Conservation (phyloP, 2,113 vertebrate genomes). For the Corydoras sp. region DNA sequence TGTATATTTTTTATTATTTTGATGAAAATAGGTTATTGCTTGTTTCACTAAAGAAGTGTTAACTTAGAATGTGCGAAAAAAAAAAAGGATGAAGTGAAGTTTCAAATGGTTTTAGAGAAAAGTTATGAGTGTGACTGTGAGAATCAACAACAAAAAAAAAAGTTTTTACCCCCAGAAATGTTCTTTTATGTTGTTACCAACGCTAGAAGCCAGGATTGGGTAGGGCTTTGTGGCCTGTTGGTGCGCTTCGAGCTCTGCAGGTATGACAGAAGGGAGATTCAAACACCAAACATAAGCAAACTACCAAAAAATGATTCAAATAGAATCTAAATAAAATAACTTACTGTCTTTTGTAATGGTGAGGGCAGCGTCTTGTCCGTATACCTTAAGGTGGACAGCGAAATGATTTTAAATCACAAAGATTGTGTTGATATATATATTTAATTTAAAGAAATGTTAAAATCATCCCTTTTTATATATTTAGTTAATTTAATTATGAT, state of each 20-base stretch:
- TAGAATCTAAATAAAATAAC: slow-evolving; percentile 8
- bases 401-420: neutral
- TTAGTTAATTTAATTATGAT: too few species aligned
- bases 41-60: too few species aligned
- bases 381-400: slow-evolving; percentile 43
- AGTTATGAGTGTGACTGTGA: neutral
- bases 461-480: too few species aligned
- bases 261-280: neutral
- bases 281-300: neutral
- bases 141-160: neutral
- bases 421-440: neutral
- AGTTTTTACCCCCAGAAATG: too few species aligned
- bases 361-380: slow-evolving; percentile 66
- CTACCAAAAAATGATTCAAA: neutral
- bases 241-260: slow-evolving; percentile 24
- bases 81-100: too few species aligned
- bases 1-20: too few species aligned
- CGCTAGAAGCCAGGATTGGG: slow-evolving; percentile 18
- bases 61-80: too few species aligned
- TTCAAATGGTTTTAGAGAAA: too few species aligned
- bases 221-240: slow-evolving; percentile 21
- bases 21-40: too few species aligned
- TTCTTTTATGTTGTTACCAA: neutral
- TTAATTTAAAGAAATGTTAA: too few species aligned
- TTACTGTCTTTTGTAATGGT: slow-evolving; percentile 68